phyloP scores from a whole-genome alignment of 2,113 vertebrate species.

The Pollimyrus isidori region DNA sequence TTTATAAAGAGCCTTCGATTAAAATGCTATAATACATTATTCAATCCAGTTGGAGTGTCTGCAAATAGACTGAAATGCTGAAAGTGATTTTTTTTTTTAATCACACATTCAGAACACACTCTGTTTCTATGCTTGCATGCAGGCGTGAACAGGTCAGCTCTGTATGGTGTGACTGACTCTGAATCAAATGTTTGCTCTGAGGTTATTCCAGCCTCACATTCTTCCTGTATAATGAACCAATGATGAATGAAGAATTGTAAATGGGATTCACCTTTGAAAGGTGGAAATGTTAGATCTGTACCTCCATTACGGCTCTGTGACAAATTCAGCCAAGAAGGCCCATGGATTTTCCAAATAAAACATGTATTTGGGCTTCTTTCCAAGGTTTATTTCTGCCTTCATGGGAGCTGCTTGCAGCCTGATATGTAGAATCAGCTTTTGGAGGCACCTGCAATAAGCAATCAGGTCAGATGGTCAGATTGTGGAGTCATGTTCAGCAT shows the following conservation, averaged over 20 bases:
- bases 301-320: neutral
- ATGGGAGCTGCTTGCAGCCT: neutral
- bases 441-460: neutral
- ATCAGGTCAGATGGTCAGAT: neutral
- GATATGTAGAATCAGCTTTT: neutral
- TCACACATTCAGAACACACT: too few species aligned
- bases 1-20: neutral
- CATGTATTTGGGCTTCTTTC: neutral
- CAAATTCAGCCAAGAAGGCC: neutral
- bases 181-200: neutral
- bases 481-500: neutral
- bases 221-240: neutral
- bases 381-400: neutral
- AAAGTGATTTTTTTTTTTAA: neutral
- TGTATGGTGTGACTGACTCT: neutral
- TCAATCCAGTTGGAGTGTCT: neutral
- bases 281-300: too few species aligned
- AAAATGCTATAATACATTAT: neutral
- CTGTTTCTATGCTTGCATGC: neutral
- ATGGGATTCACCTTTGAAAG: neutral
- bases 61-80: neutral
- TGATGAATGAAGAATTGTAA: neutral
- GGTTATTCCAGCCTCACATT: neutral
- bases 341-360: neutral
- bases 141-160: neutral